Percentiles rank a stretch among this genome's conserved stretches.
Conservation (phyloP, 2,888 invertebrate genomes). For the Aleiodes leptofemur region DNA sequence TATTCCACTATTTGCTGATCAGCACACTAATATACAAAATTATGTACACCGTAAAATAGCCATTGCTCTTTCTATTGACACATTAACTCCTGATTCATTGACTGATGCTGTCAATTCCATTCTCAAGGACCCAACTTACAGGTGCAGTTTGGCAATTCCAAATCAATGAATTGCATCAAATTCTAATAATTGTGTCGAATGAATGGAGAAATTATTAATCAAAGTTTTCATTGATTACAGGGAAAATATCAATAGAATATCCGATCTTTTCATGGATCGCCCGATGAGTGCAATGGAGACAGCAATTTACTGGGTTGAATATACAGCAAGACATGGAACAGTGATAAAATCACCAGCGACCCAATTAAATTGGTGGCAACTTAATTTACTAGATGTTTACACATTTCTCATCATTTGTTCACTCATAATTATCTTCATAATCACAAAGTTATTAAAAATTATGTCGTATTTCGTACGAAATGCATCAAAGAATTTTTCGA, state of each 20-base stretch:
- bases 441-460: slow-evolving; percentile 38
- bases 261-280: slow-evolving; percentile 72
- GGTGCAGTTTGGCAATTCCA: slow-evolving; percentile 46
- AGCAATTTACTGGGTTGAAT: slow-evolving; percentile 62
- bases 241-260: not conserved
- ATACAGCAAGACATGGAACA: slow-evolving; percentile 58
- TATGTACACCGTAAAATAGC: slow-evolving; percentile 54
- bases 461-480: not conserved
- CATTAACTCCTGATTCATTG: slow-evolving; percentile 58
- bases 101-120: slow-evolving; percentile 56
- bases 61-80: slow-evolving; percentile 44
- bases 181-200: too few species aligned
- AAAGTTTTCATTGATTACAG: not conserved
- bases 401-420: slow-evolving; percentile 48
- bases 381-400: slow-evolving; percentile 64
- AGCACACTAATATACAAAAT: slow-evolving; percentile 57
- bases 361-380: slow-evolving; percentile 64
- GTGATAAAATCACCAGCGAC: slow-evolving; percentile 62
- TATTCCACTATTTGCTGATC: slow-evolving; percentile 68
- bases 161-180: too few species aligned
- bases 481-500: not conserved
- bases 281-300: slow-evolving; percentile 66
- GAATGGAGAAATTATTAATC: too few species aligned
- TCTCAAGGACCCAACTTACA: slow-evolving; percentile 56
- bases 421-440: slow-evolving; percentile 41